phyloP scores from a whole-genome alignment of 2,113 vertebrate species.

The Oncorhynchus nerka region DNA sequence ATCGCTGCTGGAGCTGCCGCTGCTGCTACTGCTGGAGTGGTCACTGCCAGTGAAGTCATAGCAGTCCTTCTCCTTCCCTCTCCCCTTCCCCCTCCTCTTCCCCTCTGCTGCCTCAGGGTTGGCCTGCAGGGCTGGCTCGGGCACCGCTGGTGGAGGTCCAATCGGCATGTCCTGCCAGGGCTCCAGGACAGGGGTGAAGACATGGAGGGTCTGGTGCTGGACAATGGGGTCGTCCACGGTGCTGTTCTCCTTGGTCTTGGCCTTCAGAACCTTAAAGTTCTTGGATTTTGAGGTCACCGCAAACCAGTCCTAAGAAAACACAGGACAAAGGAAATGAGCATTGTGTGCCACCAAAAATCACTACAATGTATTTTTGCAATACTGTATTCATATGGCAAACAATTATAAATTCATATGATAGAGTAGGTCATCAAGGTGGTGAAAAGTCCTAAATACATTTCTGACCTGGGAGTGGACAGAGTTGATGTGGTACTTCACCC shows the following conservation, averaged over 20 bases:
- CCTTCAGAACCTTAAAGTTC: slow-evolving; percentile 85
- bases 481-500: slow-evolving; percentile 98
- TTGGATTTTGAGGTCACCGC: slow-evolving; percentile 84
- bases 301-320: slow-evolving; percentile 86
- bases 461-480: slow-evolving; percentile 89
- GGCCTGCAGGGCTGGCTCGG: not conserved
- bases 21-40: slow-evolving; percentile 49
- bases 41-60: slow-evolving; percentile 54
- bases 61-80: slow-evolving; percentile 50
- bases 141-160: slow-evolving; percentile 16
- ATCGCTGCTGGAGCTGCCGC: slow-evolving; percentile 58
- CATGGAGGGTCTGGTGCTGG: slow-evolving; percentile 59
- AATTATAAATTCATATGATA: not conserved
- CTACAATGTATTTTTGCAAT: no score
- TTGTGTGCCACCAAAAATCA: not conserved
- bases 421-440: not conserved
- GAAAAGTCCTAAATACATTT: not conserved
- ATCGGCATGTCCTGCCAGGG: slow-evolving; percentile 26
- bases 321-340: not conserved
- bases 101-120: slow-evolving; percentile 17
- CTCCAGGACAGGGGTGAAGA: slow-evolving; percentile 60
- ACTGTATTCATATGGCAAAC: not conserved
- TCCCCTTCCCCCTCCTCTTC: slow-evolving; percentile 29
- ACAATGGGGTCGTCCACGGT: slow-evolving; percentile 38
- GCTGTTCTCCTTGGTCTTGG: slow-evolving; percentile 69